phyloP scores from a whole-genome alignment of 2,797 vertebrate genomes.

The Taeniopygia guttata region DNA sequence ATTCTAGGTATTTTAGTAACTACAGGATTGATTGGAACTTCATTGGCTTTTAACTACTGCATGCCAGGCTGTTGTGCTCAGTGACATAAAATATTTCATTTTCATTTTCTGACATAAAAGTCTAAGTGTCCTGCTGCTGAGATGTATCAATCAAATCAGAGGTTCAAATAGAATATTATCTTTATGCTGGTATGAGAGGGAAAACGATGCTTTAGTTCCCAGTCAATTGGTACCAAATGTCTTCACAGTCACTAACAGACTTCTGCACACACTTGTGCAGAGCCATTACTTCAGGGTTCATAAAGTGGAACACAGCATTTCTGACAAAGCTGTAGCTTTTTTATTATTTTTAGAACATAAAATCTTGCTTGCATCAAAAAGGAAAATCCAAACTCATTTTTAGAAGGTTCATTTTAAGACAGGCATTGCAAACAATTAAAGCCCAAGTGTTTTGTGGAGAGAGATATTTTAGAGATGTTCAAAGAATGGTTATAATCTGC shows the following conservation, averaged over 20 bases:
- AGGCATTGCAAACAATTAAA: conserved; percentile 60
- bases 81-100: conserved; percentile 73
- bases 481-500: conserved; percentile 10
- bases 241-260: conserved; percentile 63
- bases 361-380: conserved; percentile 50
- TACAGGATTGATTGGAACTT: conserved; percentile 69
- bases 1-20: conserved; percentile 58
- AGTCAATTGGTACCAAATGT: conserved; percentile 58
- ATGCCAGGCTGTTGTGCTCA: conserved; percentile 56
- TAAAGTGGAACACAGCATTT: conserved; percentile 65
- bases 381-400: conserved; percentile 33
- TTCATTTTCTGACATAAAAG: conserved; percentile 74
- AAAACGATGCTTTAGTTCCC: conserved; percentile 64
- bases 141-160: conserved; percentile 77
- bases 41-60: conserved; percentile 74
- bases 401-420: conserved; percentile 20
- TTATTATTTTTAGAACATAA: neutral
- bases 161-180: conserved; percentile 70
- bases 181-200: conserved; percentile 60
- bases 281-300: conserved; percentile 70
- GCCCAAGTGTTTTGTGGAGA: conserved; percentile 15
- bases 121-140: conserved; percentile 73
- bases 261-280: conserved; percentile 53
- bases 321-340: neutral
- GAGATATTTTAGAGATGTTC: conserved; percentile 8